Percentiles rank a stretch among this genome's conserved stretches.
Evolutionary conservation across 2,113 vertebrate genomes (phyloP).

Genomic region (Taurulus bubalis): DNA sequence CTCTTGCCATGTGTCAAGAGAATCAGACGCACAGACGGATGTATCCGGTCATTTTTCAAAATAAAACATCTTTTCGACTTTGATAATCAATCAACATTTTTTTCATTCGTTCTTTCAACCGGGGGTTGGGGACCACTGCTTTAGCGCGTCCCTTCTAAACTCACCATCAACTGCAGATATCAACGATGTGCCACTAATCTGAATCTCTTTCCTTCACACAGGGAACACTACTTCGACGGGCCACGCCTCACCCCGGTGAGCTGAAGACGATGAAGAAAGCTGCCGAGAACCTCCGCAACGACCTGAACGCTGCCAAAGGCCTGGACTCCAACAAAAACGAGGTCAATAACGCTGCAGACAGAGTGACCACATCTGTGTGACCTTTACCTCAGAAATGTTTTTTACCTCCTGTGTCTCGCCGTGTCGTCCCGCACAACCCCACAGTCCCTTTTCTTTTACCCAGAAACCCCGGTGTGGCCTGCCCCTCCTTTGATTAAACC

Average conservation of each 20-base stretch:
- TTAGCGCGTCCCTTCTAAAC: not conserved
- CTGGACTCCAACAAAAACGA: constrained; percentile 99
- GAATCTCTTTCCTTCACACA: constrained; percentile 49
- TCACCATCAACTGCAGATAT: not conserved
- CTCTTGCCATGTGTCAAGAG: no score
- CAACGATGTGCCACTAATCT: not conserved
- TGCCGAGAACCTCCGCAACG: constrained; percentile 95
- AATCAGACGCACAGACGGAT: no score
- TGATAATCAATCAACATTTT: no score
- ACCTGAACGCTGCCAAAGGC: constrained; percentile 96
- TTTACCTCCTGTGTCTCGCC: constrained; percentile 87
- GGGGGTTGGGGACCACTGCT: no score
- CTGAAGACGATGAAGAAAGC: constrained; percentile 97
- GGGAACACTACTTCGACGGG: constrained; percentile 92
- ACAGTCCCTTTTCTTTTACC: constrained; percentile 39
- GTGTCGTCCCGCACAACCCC: constrained; percentile 68
- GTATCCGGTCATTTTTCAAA: no score
- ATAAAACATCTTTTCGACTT: no score
- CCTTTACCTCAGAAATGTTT: constrained; percentile 82
- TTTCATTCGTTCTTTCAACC: no score
- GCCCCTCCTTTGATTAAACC: constrained; percentile 80
- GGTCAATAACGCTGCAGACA: constrained; percentile 96
- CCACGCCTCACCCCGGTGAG: constrained; percentile 97
- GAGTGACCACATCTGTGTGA: constrained; percentile 98
- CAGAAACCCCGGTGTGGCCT: constrained; percentile 66